These are phyloP conservation scores for Equus przewalskii DNA, from an alignment of 2,113 vertebrate genomes.

Conservation along the genomic window DNA sequence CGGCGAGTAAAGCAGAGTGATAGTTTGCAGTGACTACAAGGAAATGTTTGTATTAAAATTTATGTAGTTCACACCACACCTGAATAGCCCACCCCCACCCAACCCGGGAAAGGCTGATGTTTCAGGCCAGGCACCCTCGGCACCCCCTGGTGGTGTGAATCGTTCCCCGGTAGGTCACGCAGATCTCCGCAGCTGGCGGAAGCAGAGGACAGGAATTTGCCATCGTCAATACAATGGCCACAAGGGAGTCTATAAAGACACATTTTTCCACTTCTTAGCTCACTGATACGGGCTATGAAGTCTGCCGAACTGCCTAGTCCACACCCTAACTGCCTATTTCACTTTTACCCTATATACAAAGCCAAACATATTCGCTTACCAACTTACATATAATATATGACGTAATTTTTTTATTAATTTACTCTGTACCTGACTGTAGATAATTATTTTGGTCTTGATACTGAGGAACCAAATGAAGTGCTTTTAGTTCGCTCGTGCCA, in stretches of 20 bases:
- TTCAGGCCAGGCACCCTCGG: not conserved
- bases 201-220: too few relatives aligned
- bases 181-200: not conserved
- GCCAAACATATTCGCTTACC: not conserved
- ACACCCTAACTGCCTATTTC: not conserved
- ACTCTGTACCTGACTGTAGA: slow-evolving; percentile 78
- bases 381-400: not conserved
- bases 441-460: slow-evolving; percentile 67
- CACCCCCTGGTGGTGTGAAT: rapidly evolving
- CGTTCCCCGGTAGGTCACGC: not conserved
- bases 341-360: not conserved
- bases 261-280: not conserved
- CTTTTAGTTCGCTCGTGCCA: slow-evolving; percentile 74
- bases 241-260: not conserved
- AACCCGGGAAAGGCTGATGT: not conserved
- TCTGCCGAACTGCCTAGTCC: not conserved
- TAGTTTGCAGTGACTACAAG: not conserved
- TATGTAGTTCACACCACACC: not conserved
- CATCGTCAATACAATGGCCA: not conserved
- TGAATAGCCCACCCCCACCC: not conserved
- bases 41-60: not conserved
- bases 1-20: not conserved
- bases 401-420: not conserved
- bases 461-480: slow-evolving; percentile 74
- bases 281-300: not conserved